Evolutionary conservation across 2,888 invertebrate genomes (phyloP).

Genomic region (Campopleginae sp.): DNA sequence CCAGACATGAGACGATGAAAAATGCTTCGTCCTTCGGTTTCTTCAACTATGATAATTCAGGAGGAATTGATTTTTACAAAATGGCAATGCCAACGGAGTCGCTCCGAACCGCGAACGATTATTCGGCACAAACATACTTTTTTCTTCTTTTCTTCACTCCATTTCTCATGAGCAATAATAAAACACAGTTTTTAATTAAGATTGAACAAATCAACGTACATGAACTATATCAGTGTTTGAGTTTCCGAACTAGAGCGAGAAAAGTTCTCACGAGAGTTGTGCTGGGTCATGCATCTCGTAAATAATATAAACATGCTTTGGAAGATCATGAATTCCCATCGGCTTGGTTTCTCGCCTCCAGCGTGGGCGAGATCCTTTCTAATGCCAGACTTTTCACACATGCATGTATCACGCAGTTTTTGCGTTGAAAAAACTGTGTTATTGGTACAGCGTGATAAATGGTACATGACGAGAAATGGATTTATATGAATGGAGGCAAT

Average conservation of each 20-base stretch:
- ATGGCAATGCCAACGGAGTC: neutral
- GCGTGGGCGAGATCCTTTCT: constrained; percentile 44
- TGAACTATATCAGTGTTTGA: constrained; percentile 12
- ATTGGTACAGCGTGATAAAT: neutral
- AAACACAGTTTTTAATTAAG: neutral
- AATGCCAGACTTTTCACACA: constrained; percentile 29
- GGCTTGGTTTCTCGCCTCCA: constrained; percentile 25
- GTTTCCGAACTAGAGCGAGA: constrained; percentile 60
- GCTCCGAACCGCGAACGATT: too few species aligned
- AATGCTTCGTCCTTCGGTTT: neutral
- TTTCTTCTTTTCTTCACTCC: neutral
- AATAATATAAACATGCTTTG: constrained; percentile 48
- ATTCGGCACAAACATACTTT: neutral
- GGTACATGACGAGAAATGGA: neutral
- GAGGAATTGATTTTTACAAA: neutral
- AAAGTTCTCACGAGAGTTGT: constrained; percentile 63
- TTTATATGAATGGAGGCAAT: neutral
- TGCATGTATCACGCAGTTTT: constrained; percentile 14
- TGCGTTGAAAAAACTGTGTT: neutral
- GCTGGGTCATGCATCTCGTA: constrained; percentile 55
- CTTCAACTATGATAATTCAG: neutral
- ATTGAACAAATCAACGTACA: constrained; percentile 9
- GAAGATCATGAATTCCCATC: constrained; percentile 50
- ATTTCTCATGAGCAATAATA: constrained; percentile 1
- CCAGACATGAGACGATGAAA: neutral